These are phyloP conservation scores for Drosophila barbarae DNA, from an alignment of 2,888 invertebrate genomes.

Conservation along the genomic window DNA sequence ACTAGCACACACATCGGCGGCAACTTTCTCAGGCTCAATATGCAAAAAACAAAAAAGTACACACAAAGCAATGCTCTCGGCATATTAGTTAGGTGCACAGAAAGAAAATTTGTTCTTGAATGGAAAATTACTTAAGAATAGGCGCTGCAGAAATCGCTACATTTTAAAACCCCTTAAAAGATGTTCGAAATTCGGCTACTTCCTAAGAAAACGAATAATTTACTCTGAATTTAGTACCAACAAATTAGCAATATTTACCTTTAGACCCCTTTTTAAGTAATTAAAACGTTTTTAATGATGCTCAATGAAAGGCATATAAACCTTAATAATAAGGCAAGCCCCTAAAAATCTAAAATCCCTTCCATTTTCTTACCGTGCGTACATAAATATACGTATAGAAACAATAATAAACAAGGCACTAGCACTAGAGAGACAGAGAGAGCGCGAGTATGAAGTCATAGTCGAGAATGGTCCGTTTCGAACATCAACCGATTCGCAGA, in stretches of 20 bases:
- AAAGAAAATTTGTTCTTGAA: neutral
- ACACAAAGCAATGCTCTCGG: constrained; percentile 21
- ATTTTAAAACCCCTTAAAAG: neutral
- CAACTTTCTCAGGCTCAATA: constrained; percentile 57
- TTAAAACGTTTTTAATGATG: no score
- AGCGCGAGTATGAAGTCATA: constrained; percentile 65
- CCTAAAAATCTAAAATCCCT: neutral
- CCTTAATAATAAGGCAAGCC: no score
- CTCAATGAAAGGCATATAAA: neutral
- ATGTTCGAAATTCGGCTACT: neutral
- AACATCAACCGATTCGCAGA: constrained; percentile 39
- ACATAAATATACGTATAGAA: constrained; percentile 11
- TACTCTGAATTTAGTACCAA: no score
- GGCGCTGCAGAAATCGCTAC: neutral
- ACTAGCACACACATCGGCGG: constrained; percentile 60
- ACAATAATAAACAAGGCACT: constrained; percentile 62
- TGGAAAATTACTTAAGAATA: neutral
- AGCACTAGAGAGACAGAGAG: constrained; percentile 24
- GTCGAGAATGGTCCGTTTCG: constrained; percentile 47
- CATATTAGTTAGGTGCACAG: constrained; percentile 8
- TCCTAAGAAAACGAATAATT: no score
- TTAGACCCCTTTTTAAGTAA: no score
- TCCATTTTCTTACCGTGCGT: neutral
- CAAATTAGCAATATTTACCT: no score
- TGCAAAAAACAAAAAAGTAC: constrained; percentile 46